Conservation (phyloP, 1,140 invertebrate species). For the Zaprionus tsacasi region DNA sequence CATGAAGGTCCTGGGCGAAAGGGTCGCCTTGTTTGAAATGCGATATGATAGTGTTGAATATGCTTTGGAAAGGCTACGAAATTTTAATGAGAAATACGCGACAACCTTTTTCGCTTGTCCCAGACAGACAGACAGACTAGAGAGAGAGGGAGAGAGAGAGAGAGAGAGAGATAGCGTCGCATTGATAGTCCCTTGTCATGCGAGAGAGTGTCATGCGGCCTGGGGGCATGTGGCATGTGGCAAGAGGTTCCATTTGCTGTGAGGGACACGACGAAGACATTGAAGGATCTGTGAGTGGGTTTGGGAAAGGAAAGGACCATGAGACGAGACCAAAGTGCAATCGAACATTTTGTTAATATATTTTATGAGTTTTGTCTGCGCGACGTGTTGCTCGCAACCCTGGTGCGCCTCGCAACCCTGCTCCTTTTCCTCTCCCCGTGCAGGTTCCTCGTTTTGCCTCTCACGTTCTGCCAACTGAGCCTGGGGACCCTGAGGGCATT, state of each 20-base stretch:
- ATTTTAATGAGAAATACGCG: conserved; percentile 46
- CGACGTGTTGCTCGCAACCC: conserved; percentile 60
- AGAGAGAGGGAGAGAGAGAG: conserved; percentile 25
- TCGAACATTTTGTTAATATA: conserved; percentile 78
- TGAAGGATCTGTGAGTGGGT: conserved; percentile 4
- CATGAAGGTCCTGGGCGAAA: not conserved
- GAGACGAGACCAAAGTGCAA: conserved; percentile 69
- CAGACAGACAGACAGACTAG: conserved; percentile 25
- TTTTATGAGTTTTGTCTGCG: conserved; percentile 69
- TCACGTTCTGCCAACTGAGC: not conserved
- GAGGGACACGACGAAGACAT: not conserved
- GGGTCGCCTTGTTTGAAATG: conserved; percentile 14
- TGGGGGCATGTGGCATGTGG: not conserved
- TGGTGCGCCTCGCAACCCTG: too few species aligned
- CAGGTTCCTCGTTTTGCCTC: too few species aligned
- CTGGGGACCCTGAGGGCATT: conserved; percentile 22
- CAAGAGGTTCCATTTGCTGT: not conserved
- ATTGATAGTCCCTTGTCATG: conserved; percentile 68
- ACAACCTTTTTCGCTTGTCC: conserved; percentile 34
- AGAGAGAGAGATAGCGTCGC: conserved; percentile 37
- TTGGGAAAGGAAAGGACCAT: conserved; percentile 22
- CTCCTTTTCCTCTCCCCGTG: not conserved
- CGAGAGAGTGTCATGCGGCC: conserved; percentile 38
- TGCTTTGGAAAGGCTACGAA: conserved; percentile 30
- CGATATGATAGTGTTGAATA: conserved; percentile 40